Conservation (phyloP, 2,113 vertebrate genomes). For the Psittacus erithacus region DNA sequence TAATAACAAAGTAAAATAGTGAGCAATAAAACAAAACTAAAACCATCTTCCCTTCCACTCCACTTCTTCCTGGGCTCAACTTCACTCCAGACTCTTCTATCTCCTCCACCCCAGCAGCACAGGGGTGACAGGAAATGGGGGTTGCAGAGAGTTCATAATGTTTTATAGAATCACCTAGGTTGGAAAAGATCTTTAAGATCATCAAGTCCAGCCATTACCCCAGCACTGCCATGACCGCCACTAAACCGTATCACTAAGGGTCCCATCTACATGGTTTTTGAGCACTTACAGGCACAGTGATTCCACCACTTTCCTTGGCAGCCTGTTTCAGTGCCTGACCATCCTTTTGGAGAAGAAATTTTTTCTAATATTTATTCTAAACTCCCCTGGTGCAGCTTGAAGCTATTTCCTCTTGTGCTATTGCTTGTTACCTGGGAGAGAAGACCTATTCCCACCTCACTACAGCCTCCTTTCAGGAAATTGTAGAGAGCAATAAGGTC, state of each 20-base stretch:
- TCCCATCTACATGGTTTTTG: neutral
- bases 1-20: neutral
- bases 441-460: neutral
- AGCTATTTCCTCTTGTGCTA: neutral
- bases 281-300: neutral
- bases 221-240: neutral
- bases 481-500: neutral
- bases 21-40: neutral
- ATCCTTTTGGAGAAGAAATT: neutral
- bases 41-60: accelerated
- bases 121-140: accelerated
- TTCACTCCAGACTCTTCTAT: neutral
- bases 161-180: neutral
- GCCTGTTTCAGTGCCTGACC: neutral
- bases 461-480: neutral
- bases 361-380: neutral
- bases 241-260: neutral
- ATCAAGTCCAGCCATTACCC: neutral
- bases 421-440: neutral
- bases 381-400: neutral
- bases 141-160: accelerated
- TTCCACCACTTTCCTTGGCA: neutral
- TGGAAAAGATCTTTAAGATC: neutral
- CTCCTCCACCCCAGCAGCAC: accelerated
- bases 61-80: accelerated